These are phyloP conservation scores for Teleogryllus occipitalis DNA, from an alignment of 1,140 invertebrate genomes.

Conservation along the genomic window DNA sequence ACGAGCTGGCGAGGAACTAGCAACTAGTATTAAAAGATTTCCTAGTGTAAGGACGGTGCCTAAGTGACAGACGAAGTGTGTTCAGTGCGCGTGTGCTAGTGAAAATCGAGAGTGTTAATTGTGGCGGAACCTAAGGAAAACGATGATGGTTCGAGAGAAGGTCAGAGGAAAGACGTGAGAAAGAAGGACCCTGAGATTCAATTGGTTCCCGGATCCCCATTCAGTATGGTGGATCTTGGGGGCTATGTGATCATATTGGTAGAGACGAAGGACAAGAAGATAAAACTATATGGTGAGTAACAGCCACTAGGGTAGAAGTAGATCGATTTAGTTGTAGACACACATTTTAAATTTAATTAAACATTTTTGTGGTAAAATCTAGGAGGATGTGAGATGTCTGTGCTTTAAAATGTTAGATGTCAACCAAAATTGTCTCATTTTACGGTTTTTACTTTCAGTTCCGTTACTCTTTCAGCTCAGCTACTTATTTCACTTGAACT, in stretches of 20 bases:
- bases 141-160: neutral
- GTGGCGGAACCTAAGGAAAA: neutral
- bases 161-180: neutral
- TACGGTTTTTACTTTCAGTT: too few species aligned
- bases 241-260: constrained; percentile 94
- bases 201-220: neutral
- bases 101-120: neutral
- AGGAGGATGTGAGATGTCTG: too few species aligned
- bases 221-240: constrained; percentile 75
- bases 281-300: constrained; percentile 85
- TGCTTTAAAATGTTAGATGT: too few species aligned
- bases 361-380: too few species aligned
- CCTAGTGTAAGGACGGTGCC: neutral
- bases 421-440: too few species aligned
- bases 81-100: neutral
- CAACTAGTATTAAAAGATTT: too few species aligned
- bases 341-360: too few species aligned
- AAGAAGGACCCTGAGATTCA: neutral
- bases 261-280: constrained; percentile 86
- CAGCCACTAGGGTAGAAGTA: too few species aligned
- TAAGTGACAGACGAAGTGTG: neutral
- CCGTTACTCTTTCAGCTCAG: too few species aligned
- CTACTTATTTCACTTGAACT: too few species aligned
- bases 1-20: too few species aligned
- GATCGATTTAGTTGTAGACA: too few species aligned